Evolutionary conservation across 2,888 invertebrate species (phyloP), one percentile per base, ranked within the genome.

Genomic region (Leucoma salicis): DNA sequence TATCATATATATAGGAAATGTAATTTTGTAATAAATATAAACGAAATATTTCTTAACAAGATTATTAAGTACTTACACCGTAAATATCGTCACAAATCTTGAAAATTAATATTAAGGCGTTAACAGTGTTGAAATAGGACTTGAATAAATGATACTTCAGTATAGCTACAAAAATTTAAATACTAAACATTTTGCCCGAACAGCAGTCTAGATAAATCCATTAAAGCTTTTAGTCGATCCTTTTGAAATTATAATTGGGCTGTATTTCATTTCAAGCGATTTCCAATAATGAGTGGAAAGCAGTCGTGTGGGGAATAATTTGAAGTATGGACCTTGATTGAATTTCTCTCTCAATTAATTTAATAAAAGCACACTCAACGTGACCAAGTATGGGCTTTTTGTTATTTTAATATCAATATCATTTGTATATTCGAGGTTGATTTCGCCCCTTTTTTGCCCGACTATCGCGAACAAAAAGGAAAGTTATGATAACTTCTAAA

Each of bases 311-410:
- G 50, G 57, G 61, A 70, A 70, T 70, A 69, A 72, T 70, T 70
- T 67, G 58, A 68, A 71, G 60, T 63, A 46, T 61, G 48, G 55
- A 60, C 64, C 63, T 60, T 66, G 69, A 76, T 79, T 72, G 72
- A 67, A 70, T 77, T 74, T 70, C 74, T 49, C 55, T 53, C 63
- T 64, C 62, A 71, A 73, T 74, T 74, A 71, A 74, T 70, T 72
- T 67, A 46, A 53, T 66, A 53, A 67, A 63, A 60, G 55, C 63
- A 42, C 52, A 58, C 58, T 54, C 49, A 46, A 41, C 39, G 39
- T 57, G 53, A 69, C 70, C 56, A 56, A 67, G 64, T 63, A 51
- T 46, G 44, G 39, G 34, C 40, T 53, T 45, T 45, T 32, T 35
- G 43, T 46, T 57, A 49, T 40, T 51, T 45, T 42, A 41, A 41